These are phyloP conservation scores for Tragulus kanchil DNA, from an alignment of 2,113 vertebrate genomes.

Conservation along the genomic window DNA sequence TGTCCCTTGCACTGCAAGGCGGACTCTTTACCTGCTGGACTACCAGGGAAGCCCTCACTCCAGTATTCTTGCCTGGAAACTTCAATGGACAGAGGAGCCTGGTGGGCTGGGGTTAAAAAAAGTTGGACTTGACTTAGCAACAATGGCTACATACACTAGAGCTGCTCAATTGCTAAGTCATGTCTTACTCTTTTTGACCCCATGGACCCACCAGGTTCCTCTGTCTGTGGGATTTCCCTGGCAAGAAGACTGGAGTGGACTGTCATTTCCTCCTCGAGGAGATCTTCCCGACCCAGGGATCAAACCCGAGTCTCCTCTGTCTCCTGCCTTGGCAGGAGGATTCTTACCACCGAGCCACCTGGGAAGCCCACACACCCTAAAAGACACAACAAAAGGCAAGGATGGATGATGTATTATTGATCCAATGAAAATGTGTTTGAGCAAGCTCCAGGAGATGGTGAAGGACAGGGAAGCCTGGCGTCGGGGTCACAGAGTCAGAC, in stretches of 20 bases:
- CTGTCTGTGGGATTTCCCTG: not conserved
- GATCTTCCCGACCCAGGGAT: not conserved
- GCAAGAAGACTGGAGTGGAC: not conserved
- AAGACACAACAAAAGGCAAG: slow-evolving; percentile 59
- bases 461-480: too few species aligned
- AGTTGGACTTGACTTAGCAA: too few species aligned
- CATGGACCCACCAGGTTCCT: not conserved
- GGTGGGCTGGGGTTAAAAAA: too few species aligned
- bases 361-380: slow-evolving; percentile 40
- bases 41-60: too few species aligned
- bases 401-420: too few species aligned
- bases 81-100: too few species aligned
- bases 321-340: not conserved
- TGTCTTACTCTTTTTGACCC: not conserved
- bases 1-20: too few species aligned
- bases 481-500: too few species aligned
- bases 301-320: rapidly evolving
- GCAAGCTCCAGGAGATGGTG: too few species aligned
- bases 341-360: not conserved
- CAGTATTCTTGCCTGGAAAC: too few species aligned
- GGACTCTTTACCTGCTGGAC: too few species aligned
- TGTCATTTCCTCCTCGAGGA: not conserved
- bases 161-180: not conserved
- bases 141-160: not conserved
- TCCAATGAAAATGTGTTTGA: too few species aligned